Evolutionary conservation across 2,888 invertebrate genomes (phyloP), one percentile per base, ranked within the genome.

Genomic region (Rambutsinella grinnellia): DNA sequence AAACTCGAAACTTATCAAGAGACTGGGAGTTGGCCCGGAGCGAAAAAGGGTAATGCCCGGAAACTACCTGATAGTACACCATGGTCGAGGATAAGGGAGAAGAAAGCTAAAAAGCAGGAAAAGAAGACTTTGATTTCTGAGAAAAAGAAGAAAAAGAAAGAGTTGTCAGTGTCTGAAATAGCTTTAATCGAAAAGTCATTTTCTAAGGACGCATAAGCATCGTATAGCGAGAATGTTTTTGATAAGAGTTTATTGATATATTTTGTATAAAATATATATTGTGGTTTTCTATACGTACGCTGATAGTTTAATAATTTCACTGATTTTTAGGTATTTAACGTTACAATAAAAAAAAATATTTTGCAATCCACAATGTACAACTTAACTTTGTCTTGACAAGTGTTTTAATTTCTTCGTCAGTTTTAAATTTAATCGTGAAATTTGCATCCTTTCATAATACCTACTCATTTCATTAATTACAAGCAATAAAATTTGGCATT

Each of bases 1-100:
- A 95, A 94, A 86, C 87, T 95, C 58, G 88, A 90, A 75, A 88
- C 90, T 26, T 95, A 90, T 84, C 89, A 90, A 85, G 89, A 90
- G 84, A 94, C 93, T 0, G 96, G 95, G 1, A 87, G 89, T 47
- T 94, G 93, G 93, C 93, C 93, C 0, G 88, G 89, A 0, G 90
- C 89, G 84, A 89, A 89, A 84, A 90, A 89, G 84, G 84, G 86
- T 51, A 87, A 86, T 51, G 90, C 91, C 88, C 89, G 90, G 85
- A 91, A 91, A 0, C 21, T 36, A 23, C 56, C 68, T 58, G 75
- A 82, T 56, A 70, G 36, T 24, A 44, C 53, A 2, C 88, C 95
- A 0, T 95, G 95, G 95, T 76, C 81, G 13, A 69, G 84, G 81
- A 77, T 85, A 19, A 85, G 84, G 69, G 82, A 81, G 56, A 81